A percentile compares a stretch with the other conserved stretches of the same genome.
Evolutionary conservation across 2,888 invertebrate genomes (phyloP).

Genomic region (Empis stercorea): DNA sequence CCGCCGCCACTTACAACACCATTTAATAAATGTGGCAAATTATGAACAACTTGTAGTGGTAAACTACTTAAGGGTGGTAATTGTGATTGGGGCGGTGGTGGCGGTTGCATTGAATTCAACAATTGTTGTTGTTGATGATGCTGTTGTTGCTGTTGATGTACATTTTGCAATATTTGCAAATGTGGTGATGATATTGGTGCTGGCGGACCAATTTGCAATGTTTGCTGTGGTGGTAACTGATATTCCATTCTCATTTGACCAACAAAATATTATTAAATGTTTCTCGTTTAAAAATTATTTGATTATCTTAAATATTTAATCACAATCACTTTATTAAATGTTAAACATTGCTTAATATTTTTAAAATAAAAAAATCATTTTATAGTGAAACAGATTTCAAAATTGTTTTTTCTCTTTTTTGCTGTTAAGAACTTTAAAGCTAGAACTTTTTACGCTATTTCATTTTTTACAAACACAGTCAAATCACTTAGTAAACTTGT

Average conservation of each 20-base stretch:
- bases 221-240: slow-evolving; percentile 32
- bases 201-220: slow-evolving; percentile 24
- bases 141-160: slow-evolving; percentile 24
- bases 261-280: no score
- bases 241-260: slow-evolving; percentile 31
- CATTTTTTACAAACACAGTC: no score
- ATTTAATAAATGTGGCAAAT: slow-evolving; percentile 30
- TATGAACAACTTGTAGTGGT: slow-evolving; percentile 34
- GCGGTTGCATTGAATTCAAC: slow-evolving; percentile 27
- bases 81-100: slow-evolving; percentile 13
- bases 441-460: no score
- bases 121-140: slow-evolving; percentile 26
- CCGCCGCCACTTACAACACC: slow-evolving; percentile 13
- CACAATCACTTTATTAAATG: no score
- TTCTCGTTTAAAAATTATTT: no score
- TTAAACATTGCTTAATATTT: no score
- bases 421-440: no score
- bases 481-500: no score
- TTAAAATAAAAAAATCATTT: no score
- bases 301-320: no score
- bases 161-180: slow-evolving; percentile 9
- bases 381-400: no score
- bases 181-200: slow-evolving; percentile 12
- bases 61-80: slow-evolving; percentile 31
- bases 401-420: no score